Conservation (phyloP, 2,888 invertebrate genomes). For the Hipparchia sbordonii region DNA sequence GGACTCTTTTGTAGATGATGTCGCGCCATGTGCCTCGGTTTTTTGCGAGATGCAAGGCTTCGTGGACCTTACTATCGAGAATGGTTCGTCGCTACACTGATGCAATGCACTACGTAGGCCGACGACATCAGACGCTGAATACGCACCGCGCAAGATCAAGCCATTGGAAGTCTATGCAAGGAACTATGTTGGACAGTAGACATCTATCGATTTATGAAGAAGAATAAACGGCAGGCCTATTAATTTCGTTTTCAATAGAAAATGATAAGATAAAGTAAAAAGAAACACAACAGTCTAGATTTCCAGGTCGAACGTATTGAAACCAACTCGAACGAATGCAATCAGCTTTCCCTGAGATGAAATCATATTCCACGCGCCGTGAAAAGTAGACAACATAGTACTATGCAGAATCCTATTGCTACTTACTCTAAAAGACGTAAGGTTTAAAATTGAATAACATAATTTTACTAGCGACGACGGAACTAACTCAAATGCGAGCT, state of each 20-base stretch:
- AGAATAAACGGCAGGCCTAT: not conserved
- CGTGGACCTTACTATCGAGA: no score
- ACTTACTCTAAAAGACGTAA: slow-evolving; percentile 43
- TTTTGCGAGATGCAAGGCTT: no score
- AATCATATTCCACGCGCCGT: slow-evolving; percentile 64
- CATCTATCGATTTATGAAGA: not conserved
- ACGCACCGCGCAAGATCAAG: no score
- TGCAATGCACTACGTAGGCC: no score
- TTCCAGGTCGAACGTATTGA: slow-evolving; percentile 41
- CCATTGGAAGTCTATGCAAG: no score
- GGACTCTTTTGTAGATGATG: no score
- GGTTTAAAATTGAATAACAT: slow-evolving; percentile 41
- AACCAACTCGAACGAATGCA: slow-evolving; percentile 47
- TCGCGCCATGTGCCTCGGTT: no score
- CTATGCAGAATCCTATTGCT: slow-evolving; percentile 27
- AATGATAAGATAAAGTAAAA: slow-evolving; percentile 6
- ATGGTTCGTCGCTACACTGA: no score
- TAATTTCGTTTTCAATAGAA: not conserved
- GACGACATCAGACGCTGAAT: no score
- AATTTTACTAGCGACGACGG: not conserved
- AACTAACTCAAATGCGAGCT: slow-evolving; percentile 35
- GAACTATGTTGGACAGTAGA: no score
- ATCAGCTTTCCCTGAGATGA: slow-evolving; percentile 64
- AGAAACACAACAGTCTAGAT: slow-evolving; percentile 17
- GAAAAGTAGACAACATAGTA: slow-evolving; percentile 60